A percentile compares a stretch with the other conserved stretches of the same genome.
Conservation (phyloP, 2,113 vertebrate genomes). For the Caretta caretta region DNA sequence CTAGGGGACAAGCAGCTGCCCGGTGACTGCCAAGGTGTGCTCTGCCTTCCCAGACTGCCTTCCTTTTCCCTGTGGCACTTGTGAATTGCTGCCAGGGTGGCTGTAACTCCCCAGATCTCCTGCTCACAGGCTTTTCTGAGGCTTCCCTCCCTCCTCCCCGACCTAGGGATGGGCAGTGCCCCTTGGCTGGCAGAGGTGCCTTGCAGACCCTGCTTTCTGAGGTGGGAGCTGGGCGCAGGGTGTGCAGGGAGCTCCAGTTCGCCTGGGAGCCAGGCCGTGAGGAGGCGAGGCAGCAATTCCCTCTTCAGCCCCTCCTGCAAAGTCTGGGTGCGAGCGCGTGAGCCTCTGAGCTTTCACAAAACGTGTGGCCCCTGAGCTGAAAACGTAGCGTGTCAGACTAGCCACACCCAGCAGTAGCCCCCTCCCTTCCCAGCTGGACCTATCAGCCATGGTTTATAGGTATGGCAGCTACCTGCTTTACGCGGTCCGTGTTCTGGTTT, state of each 20-base stretch:
- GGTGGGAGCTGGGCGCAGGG: not conserved
- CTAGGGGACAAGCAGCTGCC: not conserved
- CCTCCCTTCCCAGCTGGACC: not conserved
- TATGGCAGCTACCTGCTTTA: not conserved
- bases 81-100: no score
- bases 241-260: no score
- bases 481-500: not conserved
- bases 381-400: not conserved
- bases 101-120: not conserved
- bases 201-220: not conserved
- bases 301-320: rapidly evolving
- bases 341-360: not conserved
- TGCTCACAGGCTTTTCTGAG: not conserved
- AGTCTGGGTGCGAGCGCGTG: rapidly evolving
- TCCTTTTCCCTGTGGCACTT: not conserved
- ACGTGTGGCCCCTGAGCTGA: not conserved
- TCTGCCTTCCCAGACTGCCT: not conserved
- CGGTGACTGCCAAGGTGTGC: not conserved
- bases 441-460: not conserved
- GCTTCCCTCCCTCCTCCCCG: not conserved
- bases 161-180: no score
- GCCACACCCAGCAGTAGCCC: not conserved
- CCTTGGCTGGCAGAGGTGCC: no score
- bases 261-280: no score
- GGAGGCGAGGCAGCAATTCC: not conserved